Base-by-base conservation (phyloP, 92 coral and sea anemone genomes). In the Porites divaricata region DNA sequence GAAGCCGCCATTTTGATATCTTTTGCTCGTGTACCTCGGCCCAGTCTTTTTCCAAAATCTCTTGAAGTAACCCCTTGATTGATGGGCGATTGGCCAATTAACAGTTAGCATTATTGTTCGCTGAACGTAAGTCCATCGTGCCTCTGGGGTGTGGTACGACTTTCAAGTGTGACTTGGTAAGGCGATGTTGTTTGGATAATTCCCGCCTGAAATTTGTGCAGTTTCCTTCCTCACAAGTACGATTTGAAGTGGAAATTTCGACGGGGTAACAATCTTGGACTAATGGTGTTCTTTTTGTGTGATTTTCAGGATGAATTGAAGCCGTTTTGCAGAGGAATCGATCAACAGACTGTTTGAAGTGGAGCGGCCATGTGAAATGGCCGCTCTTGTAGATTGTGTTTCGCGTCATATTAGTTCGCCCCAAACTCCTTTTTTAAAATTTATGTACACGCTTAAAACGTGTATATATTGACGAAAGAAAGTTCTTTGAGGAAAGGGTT, bases 251-350 rank as follows among this genome's bases (percentile, higher is more conserved):
- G 92, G 83, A 81, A 94, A 94, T 87, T 91, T 89, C 95, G 95
- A 83, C 57, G 90, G 86, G 98, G 98, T 94, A 94, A 94, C 90
- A 81, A 80, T 81, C 74, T 73, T 82, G 63, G 74, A 89, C 93
- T 94, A 94, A 94, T 87, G 75, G 59, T 81, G 87, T 80, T 92
- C 92, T 68, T 89, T 85, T 87, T 89, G 83, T 89, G 74, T 85
- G 77, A 92, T 87, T 94, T 94, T 92, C 92, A 94, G 98, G 97
- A 80, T 90, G 79, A 67, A 74, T 70, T 67, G 89, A 94, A 83
- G 87, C 88, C 58, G 24, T 45, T 78, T 83, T 56, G 74, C 83
- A 56, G 90, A 85, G 90, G 85, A 80, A 86, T 87, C 77, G 61
- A 62, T 69, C 87, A 88, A 83, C 78, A 85, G 90, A 86, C 58